A percentile compares a stretch with the other conserved stretches of the same genome.
Conservation (phyloP, 2,113 vertebrate genomes). For the Rhynchopsitta pachyrhyncha region DNA sequence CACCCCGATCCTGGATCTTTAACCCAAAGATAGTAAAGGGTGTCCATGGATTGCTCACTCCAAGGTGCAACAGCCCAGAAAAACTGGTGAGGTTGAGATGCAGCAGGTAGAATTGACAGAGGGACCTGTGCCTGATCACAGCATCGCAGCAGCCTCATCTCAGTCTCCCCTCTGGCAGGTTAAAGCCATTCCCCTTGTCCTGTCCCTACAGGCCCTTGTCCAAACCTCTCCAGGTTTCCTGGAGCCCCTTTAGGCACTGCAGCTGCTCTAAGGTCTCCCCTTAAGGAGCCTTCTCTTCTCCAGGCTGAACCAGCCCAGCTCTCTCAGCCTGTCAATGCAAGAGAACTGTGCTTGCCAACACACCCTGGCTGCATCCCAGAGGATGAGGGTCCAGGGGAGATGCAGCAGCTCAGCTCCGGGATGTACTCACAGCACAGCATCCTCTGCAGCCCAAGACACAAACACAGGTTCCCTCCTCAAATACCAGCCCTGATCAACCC, state of each 20-base stretch:
- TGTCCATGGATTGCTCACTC: accelerated
- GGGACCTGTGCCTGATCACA: accelerated
- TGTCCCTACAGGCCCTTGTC: too few relatives aligned
- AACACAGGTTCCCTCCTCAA: neutral
- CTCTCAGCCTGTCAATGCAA: neutral
- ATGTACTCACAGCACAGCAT: accelerated
- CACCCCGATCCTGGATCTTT: accelerated
- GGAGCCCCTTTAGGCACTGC: neutral
- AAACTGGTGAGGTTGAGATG: accelerated
- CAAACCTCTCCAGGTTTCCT: too few relatives aligned
- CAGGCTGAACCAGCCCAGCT: neutral
- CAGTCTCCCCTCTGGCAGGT: neutral
- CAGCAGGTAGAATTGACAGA: neutral
- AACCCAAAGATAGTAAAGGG: neutral
- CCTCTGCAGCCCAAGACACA: neutral
- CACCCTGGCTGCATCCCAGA: neutral
- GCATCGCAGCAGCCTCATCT: neutral
- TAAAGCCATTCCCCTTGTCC: too few relatives aligned
- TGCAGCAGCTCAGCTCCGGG: neutral
- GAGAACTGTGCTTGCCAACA: accelerated
- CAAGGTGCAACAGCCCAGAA: accelerated
- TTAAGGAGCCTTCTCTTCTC: neutral
- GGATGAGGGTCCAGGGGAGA: neutral
- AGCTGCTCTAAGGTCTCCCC: neutral
- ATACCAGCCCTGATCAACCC: neutral